Evolutionary conservation across 1,140 invertebrate genomes (phyloP), one percentile per base, ranked within the genome.

Genomic region (Bombus ignitus): DNA sequence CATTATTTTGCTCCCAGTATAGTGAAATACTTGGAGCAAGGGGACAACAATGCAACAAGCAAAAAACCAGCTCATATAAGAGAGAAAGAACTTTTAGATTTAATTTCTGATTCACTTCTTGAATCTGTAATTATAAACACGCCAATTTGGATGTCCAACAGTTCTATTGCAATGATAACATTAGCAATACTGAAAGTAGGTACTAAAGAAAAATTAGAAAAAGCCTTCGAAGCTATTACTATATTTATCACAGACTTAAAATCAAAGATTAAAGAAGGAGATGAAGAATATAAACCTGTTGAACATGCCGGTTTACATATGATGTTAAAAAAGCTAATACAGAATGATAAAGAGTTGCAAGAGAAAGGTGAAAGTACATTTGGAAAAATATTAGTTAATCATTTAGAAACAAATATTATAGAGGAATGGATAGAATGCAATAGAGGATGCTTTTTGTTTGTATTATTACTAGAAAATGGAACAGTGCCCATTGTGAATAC

Each of bases 281-380:
- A 95, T 0, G 92, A 95, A 65, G 95, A 96, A 72, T 91, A 95
- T 28, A 93, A 96, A 15, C 96, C 96, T 15, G 95, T 98, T n/a
- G 98, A 98, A 95, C 96, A 98, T 94, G 94, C 97, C 0, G 98
- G 97, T 25, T 95, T 98, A 82, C 98, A 98, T 93, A 96, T 97
- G 95, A 96, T 97, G 59, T 92, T 98, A 6, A 98, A 98, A 89
- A 98, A 98, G 94, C 94, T 98, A 28, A 96, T 98, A 32, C 95
- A 96, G 77, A 94, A 97, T 78, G 97, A 98, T 89, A 96, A 96
- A 77, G 91, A 94, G 3, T 93, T 95, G 12, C 37, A 88, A 32
- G 87, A 93, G 74, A 93, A 92, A 44, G 84, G 86, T 25, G 88
- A 92, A 81, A 84, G 77, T 47, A 95, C 95, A 25, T 96, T 97